Percentiles rank a stretch among this genome's conserved stretches.
phyloP scores from a whole-genome alignment of 1,140 invertebrate species.

The Drosophila ficusphila region DNA sequence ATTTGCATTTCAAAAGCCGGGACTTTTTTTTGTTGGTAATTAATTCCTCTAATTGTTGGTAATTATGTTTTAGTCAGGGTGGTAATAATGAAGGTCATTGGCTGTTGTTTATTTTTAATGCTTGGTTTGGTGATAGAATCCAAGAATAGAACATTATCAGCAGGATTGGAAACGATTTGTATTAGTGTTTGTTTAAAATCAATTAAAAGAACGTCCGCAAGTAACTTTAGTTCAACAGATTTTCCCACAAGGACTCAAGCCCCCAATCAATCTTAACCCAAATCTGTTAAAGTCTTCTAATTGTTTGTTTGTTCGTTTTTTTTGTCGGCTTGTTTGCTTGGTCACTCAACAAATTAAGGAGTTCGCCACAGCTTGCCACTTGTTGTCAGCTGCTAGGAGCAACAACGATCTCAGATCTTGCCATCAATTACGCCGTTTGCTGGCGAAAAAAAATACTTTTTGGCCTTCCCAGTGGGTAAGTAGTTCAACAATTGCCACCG shows the following conservation, averaged over 20 bases:
- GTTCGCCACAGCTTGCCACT: slow-evolving; percentile 49
- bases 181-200: too few species aligned
- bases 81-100: slow-evolving; percentile 22
- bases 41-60: slow-evolving; percentile 36
- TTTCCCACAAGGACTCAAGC: slow-evolving; percentile 13
- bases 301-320: slow-evolving; percentile 28
- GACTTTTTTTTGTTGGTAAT: slow-evolving; percentile 12
- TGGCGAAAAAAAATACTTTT: slow-evolving; percentile 34
- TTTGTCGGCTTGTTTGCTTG: slow-evolving; percentile 63
- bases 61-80: slow-evolving; percentile 32
- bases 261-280: slow-evolving; percentile 60
- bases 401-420: slow-evolving; percentile 40
- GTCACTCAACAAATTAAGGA: slow-evolving; percentile 71
- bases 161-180: neutral
- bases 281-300: slow-evolving; percentile 45
- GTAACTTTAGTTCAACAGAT: too few species aligned
- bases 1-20: slow-evolving; percentile 39
- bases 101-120: neutral
- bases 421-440: slow-evolving; percentile 50
- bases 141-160: slow-evolving; percentile 1
- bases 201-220: too few species aligned
- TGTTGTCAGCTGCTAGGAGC: slow-evolving; percentile 40
- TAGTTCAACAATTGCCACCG: slow-evolving; percentile 45
- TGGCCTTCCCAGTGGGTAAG: slow-evolving; percentile 58
- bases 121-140: neutral